Evolutionary conservation across 1,140 invertebrate species (phyloP).

Genomic region (Aphaenogaster floridana): DNA sequence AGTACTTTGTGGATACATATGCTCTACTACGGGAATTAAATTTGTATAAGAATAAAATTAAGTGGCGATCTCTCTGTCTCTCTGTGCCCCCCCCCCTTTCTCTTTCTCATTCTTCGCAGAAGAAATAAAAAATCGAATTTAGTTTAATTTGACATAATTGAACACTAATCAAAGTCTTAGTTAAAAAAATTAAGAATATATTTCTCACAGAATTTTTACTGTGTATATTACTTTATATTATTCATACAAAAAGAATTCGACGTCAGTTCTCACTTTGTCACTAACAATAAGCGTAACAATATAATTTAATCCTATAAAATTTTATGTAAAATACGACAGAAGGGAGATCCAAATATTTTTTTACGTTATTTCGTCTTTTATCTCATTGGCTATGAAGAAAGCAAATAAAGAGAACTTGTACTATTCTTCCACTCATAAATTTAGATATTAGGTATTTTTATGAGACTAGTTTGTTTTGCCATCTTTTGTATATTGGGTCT

Average conservation of each 20-base stretch:
- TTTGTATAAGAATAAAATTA: not conserved
- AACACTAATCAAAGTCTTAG: not conserved
- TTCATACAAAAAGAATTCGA: not conserved
- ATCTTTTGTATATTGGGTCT: not conserved
- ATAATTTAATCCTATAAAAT: not conserved
- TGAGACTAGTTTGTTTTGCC: not conserved
- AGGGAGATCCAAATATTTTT: not conserved
- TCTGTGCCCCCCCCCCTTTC: too few relatives aligned
- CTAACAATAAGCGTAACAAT: not conserved
- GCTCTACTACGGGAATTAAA: slow-evolving; percentile 9
- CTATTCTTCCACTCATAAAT: not conserved
- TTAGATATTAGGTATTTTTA: not conserved
- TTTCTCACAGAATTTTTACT: not conserved
- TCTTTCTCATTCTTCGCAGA: too few relatives aligned
- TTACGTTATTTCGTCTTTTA: not conserved
- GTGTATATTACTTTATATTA: not conserved
- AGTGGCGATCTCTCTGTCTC: not conserved
- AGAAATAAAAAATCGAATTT: not conserved
- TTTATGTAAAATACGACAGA: not conserved
- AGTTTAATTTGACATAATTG: not conserved
- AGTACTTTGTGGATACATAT: not conserved
- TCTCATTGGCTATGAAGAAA: not conserved
- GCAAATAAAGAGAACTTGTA: not conserved
- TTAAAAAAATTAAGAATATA: not conserved
- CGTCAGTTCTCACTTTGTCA: not conserved